A percentile compares a stretch with the other conserved stretches of the same genome.
Conservation (phyloP, 2,113 vertebrate genomes). For the Prinia subflava region DNA sequence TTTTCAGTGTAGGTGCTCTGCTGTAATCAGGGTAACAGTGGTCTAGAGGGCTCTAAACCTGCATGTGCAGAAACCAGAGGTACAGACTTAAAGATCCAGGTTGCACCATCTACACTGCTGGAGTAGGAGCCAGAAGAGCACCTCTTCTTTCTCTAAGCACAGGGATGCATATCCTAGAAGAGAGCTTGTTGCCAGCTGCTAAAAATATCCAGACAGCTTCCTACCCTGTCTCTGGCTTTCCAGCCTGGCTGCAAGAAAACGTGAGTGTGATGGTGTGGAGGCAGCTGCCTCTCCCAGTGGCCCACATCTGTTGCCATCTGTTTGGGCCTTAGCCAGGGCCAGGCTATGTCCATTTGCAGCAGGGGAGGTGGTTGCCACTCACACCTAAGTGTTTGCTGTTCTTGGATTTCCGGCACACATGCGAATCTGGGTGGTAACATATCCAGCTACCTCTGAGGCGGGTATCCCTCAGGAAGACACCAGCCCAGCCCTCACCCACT, state of each 20-base stretch:
- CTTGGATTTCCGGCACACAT: accelerated
- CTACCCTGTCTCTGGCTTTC: neutral
- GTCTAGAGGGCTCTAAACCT: neutral
- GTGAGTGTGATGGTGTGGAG: accelerated
- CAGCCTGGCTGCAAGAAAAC: neutral
- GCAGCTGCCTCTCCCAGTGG: neutral
- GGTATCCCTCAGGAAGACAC: neutral
- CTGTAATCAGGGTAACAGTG: neutral
- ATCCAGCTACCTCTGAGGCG: neutral
- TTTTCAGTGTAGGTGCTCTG: neutral
- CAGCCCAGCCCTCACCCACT: neutral
- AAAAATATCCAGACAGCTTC: neutral
- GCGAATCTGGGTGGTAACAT: neutral
- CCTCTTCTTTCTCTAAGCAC: neutral
- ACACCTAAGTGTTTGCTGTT: neutral
- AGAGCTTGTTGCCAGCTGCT: neutral
- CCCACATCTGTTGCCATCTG: neutral
- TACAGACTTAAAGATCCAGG: neutral
- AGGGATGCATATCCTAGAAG: neutral
- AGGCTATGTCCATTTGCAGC: neutral
- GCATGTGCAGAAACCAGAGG: neutral
- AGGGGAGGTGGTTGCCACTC: neutral
- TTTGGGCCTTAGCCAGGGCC: neutral
- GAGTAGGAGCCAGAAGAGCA: neutral
- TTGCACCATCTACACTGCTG: neutral